Evolutionary conservation across 2,797 vertebrate genomes (phyloP).

Genomic region (Pterois miles): DNA sequence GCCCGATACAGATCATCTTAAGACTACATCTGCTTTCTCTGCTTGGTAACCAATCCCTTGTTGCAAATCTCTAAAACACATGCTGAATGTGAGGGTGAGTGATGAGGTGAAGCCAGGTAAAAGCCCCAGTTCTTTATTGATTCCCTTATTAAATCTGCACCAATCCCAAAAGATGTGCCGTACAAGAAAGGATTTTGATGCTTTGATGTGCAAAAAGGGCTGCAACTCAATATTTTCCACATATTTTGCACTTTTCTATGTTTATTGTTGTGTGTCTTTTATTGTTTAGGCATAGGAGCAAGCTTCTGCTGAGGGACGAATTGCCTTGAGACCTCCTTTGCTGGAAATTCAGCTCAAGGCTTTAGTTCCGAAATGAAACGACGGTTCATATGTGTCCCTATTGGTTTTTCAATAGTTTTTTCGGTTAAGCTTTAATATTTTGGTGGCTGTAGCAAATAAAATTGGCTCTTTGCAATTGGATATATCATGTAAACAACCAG

Average conservation of each 20-base stretch:
- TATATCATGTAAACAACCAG: neutral
- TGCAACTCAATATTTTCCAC: slow-evolving; percentile 11
- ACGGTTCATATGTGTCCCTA: neutral
- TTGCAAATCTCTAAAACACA: slow-evolving; percentile 5
- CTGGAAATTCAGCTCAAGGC: slow-evolving; percentile 17
- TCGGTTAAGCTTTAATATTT: slow-evolving; percentile 1
- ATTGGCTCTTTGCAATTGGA: neutral
- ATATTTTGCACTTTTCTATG: slow-evolving; percentile 1
- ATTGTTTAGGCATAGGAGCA: neutral
- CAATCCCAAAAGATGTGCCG: slow-evolving; percentile 1
- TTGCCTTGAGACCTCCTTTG: slow-evolving; percentile 24
- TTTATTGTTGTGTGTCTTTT: slow-evolving; percentile 8
- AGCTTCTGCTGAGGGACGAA: slow-evolving; percentile 19
- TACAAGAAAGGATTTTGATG: slow-evolving; percentile 7
- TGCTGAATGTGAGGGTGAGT: neutral
- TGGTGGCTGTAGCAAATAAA: neutral
- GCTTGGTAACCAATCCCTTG: neutral
- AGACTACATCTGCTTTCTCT: neutral
- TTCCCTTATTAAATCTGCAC: slow-evolving; percentile 29
- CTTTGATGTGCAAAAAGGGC: slow-evolving; percentile 30
- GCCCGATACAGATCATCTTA: neutral
- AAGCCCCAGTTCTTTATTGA: slow-evolving; percentile 14
- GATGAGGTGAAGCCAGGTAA: slow-evolving; percentile 12
- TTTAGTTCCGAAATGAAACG: slow-evolving; percentile 25
- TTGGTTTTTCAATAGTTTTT: slow-evolving; percentile 1